Base-by-base conservation (phyloP, 2,888 invertebrate genomes). In the Malthinus seriepunctatus region DNA sequence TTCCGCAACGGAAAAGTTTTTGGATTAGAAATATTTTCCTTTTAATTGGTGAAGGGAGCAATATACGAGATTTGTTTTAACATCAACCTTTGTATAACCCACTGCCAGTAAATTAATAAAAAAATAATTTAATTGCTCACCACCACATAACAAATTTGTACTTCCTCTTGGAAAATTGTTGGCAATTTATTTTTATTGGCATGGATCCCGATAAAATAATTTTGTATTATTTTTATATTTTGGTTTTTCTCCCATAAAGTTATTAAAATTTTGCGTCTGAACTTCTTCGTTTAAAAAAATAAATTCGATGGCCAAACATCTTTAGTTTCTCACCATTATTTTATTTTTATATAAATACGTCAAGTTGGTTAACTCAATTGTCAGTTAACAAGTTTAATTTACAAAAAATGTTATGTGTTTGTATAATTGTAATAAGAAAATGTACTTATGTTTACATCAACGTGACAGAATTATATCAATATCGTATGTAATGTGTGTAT, bases 111-210 rank as follows among this genome's bases (percentile, higher is more conserved):
- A 23, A 23, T 5, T 23, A 23, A 23, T 23, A 23, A 23, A 23
- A n/a, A 23, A 23, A 23, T 23, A 15, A 8, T 42, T 42, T 42
- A 15, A 42, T 42, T 42, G 12, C 23, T 42, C 39, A 5, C 3
- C 5, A 5, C 3, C 5, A 42, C 39, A 12, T 7, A 8, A 42
- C 39, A 42, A 42, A 42, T 46, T 53, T 53, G 42, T 48, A 51
- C 39, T 54, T 54, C 10, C 49, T 50, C 50, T 56, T 23, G 31
- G n/a, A 15, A 50, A 50, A 50, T 49, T 50, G 44, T 56, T 50
- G 50, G 48, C 32, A 56, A 56, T 56, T 34, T 50, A 44, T 49
- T 56, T 31, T 50, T 12, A 50, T 56, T 56, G 56, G 56, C 56
- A 56, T 35, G 10, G 12, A 31, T 44, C 56, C 56, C 49, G 31